Evolutionary conservation across 2,113 vertebrate species (phyloP), one percentile per base, ranked within the genome.

Genomic region (Tapirus terrestris): DNA sequence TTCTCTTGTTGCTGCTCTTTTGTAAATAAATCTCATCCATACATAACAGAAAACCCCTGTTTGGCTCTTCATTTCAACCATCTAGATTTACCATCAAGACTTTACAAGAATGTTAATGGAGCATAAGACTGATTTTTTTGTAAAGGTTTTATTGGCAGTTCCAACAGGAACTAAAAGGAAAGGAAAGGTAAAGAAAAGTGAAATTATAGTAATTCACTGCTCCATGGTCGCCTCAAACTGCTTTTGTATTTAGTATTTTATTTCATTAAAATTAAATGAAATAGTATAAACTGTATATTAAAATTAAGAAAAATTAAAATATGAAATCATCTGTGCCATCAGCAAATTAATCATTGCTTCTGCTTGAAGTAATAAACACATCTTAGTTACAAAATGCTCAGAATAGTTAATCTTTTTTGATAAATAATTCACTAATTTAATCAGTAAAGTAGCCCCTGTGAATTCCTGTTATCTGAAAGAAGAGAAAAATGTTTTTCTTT

Each of bases 351-450:
- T 92, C 25, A 87, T 65, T 68, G 10, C 4, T 84, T 81, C 14
- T 77, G 14, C 51, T 88, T 83, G 25, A 83, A 10, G 16, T 68
- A 67, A 76, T 88, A 76, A 65, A 90, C 17, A 36, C 53, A 39
- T 68, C n/a, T 58, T 75, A 87, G 10, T 76, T 76, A 82, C 8
- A 77, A 76, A 58, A 68, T 61, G 3, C 25, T 81, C 12, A 51
- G 11, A 73, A 23, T 96, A 89, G 43, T 76, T 76, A 93, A 53
- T 48, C 21, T 51, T 83, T 27, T 27, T 96, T 82, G n/a, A 65
- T 82, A 53, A 88, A 92, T 82, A 94, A 53, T 92, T 92, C 33
- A 91, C 39, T 72, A 18, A 65, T 10, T 33, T 83, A 18, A 83
- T 58, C 12, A 88, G 21, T 60, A 87, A 75, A 73, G 23, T 75